phyloP scores from a whole-genome alignment of 2,888 invertebrate species.

The Ypsolopha sequella region DNA sequence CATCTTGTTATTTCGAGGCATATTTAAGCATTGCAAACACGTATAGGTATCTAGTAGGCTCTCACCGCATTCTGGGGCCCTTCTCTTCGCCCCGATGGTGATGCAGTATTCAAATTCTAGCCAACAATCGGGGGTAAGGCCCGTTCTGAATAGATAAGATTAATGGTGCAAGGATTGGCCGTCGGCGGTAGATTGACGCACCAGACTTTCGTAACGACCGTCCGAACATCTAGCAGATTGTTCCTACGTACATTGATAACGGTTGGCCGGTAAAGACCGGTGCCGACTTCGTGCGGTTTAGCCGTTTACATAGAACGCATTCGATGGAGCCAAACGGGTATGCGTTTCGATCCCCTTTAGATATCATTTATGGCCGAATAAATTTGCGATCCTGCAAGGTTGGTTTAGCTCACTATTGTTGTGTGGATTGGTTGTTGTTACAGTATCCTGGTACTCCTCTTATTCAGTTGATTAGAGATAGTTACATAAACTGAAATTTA shows the following conservation, averaged over 20 bases:
- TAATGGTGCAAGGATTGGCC: constrained; percentile 35
- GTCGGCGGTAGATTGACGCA: constrained; percentile 26
- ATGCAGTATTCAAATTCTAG: constrained; percentile 47
- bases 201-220: constrained; percentile 14
- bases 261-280: constrained; percentile 12
- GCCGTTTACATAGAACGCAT: constrained; percentile 4
- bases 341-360: constrained; percentile 11
- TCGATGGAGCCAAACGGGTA: constrained; percentile 3
- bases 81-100: constrained; percentile 11
- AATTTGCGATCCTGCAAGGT: constrained; percentile 23
- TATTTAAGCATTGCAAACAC: constrained; percentile 26
- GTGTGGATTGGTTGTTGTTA: background rate
- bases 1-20: constrained; percentile 9
- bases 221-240: constrained; percentile 18
- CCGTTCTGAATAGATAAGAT: constrained; percentile 53
- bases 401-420: background rate
- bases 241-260: constrained; percentile 21
- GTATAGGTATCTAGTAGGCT: constrained; percentile 18
- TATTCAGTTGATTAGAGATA: too few species aligned
- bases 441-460: background rate
- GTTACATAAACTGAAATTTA: too few species aligned
- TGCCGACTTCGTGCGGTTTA: constrained; percentile 6
- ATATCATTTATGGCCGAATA: constrained; percentile 22
- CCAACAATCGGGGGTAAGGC: constrained; percentile 24
- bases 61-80: constrained; percentile 15